Base-by-base conservation (phyloP, 2,888 invertebrate genomes). In the Trimorus sp. region DNA sequence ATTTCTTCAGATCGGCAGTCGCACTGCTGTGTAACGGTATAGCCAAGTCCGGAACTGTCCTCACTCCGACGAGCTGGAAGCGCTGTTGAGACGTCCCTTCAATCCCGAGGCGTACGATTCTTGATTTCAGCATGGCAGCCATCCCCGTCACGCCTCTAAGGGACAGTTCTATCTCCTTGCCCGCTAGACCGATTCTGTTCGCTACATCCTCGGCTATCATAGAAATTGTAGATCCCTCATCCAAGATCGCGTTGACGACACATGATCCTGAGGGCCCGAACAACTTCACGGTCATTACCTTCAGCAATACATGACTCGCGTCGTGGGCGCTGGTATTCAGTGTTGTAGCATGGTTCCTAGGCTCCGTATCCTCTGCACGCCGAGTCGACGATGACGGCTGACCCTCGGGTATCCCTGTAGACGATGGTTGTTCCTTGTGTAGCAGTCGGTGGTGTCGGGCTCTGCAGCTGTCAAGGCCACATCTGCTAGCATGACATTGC, bases 181-280 rank as follows among this genome's bases (percentile, higher is more conserved):
- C 42, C 9, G 7, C 42, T 9, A 42, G 9, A 66, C 37, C n/a
- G 42, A 40, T 7, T n/a, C n/a, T n/a, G n/a, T n/a, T n/a, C n/a
- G 66, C 58, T 1, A 75, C 53, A n/a, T 7, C 38, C 14, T 54
- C 56, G 36, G 62, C 54, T 1, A 73, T 38, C 14, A 73, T 5
- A 12, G 63, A 60, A 5, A 63, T 37, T 5, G 74, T 66, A 1
- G 74, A 63, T 14, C 74, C 74, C 36, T 62, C 66, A n/a, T 75
- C 74, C 56, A 75, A 9, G 9, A 75, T 26, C 9, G 58, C 75
- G n/a, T 48, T 45, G n/a, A n/a, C n/a, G n/a, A n/a, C n/a, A n/a
- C n/a, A n/a, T 14, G n/a, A 11, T 48, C 65, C 75, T 5, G 16
- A 42, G 6, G 59, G 66, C 26, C 73, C 73, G 7, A 38, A 26